Evolutionary conservation across 1,140 invertebrate genomes (phyloP).

Genomic region (Bombus haemorrhoidalis): DNA sequence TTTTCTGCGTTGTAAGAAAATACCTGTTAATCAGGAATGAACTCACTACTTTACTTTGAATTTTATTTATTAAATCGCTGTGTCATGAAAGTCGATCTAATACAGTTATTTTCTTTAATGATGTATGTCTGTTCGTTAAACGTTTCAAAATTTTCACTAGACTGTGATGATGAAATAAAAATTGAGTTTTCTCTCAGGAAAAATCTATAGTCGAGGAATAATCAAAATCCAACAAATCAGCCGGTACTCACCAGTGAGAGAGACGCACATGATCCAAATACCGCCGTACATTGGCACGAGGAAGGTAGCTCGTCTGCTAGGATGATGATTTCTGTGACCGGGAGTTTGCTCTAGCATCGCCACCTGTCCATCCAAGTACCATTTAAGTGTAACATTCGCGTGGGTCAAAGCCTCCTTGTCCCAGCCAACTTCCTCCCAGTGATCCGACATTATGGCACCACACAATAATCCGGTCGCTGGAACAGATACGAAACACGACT

Average conservation of each 20-base stretch:
- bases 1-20: background rate
- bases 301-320: constrained; percentile 82
- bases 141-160: background rate
- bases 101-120: background rate
- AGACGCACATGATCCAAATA: constrained; percentile 93
- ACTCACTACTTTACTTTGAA: background rate
- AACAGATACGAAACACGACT: constrained; percentile 13
- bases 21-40: background rate
- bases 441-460: constrained; percentile 91
- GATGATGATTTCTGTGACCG: constrained; percentile 76
- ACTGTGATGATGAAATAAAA: background rate
- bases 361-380: constrained; percentile 78
- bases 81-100: background rate
- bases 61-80: background rate
- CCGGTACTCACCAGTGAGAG: constrained; percentile 85
- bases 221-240: background rate
- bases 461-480: constrained; percentile 89
- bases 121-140: too few species aligned
- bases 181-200: too few species aligned
- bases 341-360: constrained; percentile 69
- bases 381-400: constrained; percentile 75
- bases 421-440: constrained; percentile 93
- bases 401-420: constrained; percentile 83
- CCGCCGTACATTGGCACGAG: constrained; percentile 93
- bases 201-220: background rate